These are phyloP conservation scores for Gerris lacustris DNA, from an alignment of 2,888 invertebrate genomes.

Conservation along the genomic window DNA sequence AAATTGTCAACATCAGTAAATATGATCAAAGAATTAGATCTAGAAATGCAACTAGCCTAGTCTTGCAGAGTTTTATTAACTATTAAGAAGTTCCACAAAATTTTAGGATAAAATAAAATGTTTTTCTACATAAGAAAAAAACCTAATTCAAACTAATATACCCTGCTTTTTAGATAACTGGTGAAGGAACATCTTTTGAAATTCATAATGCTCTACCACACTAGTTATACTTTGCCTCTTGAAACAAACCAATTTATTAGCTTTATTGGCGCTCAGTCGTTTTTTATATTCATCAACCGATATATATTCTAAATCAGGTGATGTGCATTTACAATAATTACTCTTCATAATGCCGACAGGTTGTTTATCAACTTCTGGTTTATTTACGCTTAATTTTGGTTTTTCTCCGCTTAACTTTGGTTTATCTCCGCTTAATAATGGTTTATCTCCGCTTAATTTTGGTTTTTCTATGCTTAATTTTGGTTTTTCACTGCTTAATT, in stretches of 20 bases:
- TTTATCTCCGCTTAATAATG: not conserved
- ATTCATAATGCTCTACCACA: not conserved
- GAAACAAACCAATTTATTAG: not conserved
- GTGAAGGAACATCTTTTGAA: not conserved
- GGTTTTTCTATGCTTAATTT: not conserved
- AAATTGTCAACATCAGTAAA: too few relatives aligned
- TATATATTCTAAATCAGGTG: not conserved
- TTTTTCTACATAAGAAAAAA: too few relatives aligned
- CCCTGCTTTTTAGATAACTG: not conserved
- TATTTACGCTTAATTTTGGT: too few relatives aligned
- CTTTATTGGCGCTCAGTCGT: constrained; percentile 28
- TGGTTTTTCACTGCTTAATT: not conserved
- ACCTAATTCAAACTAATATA: not conserved
- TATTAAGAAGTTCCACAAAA: too few relatives aligned
- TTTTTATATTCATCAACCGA: constrained; percentile 35
- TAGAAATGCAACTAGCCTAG: too few relatives aligned
- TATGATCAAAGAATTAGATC: too few relatives aligned
- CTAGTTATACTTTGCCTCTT: too few relatives aligned
- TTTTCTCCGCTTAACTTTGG: too few relatives aligned
- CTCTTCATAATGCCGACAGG: constrained; percentile 4
- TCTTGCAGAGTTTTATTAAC: too few relatives aligned
- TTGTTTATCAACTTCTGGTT: not conserved
- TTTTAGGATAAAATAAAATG: too few relatives aligned
- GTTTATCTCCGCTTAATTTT: not conserved
- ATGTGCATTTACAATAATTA: not conserved